Conservation (phyloP, 1,140 invertebrate species). For the Bombus confusus region DNA sequence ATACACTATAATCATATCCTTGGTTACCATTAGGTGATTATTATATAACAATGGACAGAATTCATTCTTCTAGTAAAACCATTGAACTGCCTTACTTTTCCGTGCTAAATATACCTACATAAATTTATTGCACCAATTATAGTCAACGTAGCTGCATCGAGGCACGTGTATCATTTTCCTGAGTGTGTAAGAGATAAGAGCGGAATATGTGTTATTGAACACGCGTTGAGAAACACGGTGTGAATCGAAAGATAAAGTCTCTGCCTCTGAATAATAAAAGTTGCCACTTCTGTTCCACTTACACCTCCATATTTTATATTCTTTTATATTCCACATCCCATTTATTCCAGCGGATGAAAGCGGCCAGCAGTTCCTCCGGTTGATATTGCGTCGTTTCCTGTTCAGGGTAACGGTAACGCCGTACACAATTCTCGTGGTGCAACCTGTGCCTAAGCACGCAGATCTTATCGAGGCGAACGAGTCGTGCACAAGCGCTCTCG, state of each 20-base stretch:
- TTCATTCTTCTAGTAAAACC: no score
- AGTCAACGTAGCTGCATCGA: no score
- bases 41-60: no score
- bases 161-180: no score
- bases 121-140: no score
- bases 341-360: neutral
- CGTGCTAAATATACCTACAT: no score
- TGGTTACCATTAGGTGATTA: no score
- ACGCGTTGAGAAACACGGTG: neutral
- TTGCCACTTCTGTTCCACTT: neutral
- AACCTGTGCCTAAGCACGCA: conserved; percentile 11
- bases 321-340: no score
- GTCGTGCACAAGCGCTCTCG: neutral
- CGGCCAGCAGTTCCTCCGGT: neutral
- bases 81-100: no score
- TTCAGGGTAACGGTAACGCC: conserved; percentile 53
- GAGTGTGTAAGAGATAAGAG: no score
- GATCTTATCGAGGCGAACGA: conserved; percentile 35
- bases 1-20: no score
- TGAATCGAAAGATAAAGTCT: neutral
- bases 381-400: conserved; percentile 32
- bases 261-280: neutral
- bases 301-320: neutral
- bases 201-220: neutral
- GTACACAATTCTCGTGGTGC: conserved; percentile 27